Conservation (phyloP, 2,888 invertebrate species). For the Polydrusus cervinus region DNA sequence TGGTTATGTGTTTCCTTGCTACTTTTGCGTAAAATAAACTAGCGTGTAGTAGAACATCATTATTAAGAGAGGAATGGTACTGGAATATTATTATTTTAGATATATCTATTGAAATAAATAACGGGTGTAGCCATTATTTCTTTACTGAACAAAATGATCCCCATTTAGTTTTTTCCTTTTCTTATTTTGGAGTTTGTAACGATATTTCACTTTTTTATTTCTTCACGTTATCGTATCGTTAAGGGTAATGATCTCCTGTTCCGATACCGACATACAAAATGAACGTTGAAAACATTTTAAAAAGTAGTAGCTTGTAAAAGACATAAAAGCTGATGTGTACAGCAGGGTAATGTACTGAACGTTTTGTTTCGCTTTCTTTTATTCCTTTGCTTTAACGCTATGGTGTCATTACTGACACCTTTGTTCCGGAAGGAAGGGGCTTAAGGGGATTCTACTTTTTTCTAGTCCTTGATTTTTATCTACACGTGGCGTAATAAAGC, state of each 20-base stretch:
- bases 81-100: too few species aligned
- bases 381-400: not conserved
- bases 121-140: not conserved
- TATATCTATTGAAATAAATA: too few species aligned
- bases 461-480: too few species aligned
- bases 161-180: not conserved
- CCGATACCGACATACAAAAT: constrained; percentile 57
- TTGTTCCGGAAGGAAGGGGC: too few species aligned
- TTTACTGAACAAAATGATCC: not conserved
- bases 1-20: too few species aligned
- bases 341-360: not conserved
- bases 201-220: constrained; percentile 41
- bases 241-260: constrained; percentile 68
- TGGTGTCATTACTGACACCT: not conserved
- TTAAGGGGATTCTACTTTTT: too few species aligned
- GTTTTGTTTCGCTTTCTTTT: not conserved
- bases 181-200: not conserved
- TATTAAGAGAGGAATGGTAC: too few species aligned
- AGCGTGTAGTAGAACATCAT: too few species aligned
- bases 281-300: constrained; percentile 44
- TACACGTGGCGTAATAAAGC: too few species aligned
- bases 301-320: constrained; percentile 23
- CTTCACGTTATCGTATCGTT: constrained; percentile 66
- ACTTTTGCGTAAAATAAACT: too few species aligned
- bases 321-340: constrained; percentile 25